Conservation (phyloP, 2,113 vertebrate genomes). For the Bombycilla garrulus region DNA sequence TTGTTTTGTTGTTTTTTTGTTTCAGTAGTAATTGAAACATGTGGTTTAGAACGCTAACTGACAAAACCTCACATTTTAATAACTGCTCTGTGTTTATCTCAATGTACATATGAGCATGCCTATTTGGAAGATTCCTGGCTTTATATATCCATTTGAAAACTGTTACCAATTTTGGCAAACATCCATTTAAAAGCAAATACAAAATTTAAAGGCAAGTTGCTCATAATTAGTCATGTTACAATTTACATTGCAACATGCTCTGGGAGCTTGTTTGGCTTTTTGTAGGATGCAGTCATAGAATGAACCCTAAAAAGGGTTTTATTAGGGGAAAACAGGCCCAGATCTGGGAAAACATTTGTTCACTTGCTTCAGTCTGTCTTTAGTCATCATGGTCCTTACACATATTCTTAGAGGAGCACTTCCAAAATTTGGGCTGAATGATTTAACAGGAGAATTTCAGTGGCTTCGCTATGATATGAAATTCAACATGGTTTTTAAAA, state of each 20-base stretch:
- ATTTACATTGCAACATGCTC: neutral
- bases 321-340: neutral
- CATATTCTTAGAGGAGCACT: neutral
- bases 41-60: neutral
- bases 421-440: neutral
- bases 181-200: neutral
- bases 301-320: neutral
- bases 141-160: neutral
- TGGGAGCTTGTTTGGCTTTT: neutral
- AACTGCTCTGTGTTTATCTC: neutral
- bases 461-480: neutral
- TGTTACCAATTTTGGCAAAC: neutral
- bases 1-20: neutral
- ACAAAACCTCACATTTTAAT: neutral
- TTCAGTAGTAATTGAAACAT: neutral
- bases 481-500: neutral
- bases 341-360: neutral
- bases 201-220: neutral
- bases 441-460: neutral
- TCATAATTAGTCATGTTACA: neutral
- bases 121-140: neutral
- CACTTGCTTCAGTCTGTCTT: neutral
- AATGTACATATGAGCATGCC: neutral
- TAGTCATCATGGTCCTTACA: neutral
- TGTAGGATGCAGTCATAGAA: neutral